phyloP scores from a whole-genome alignment of 2,888 invertebrate species.

The Cataglyphis cursor region DNA sequence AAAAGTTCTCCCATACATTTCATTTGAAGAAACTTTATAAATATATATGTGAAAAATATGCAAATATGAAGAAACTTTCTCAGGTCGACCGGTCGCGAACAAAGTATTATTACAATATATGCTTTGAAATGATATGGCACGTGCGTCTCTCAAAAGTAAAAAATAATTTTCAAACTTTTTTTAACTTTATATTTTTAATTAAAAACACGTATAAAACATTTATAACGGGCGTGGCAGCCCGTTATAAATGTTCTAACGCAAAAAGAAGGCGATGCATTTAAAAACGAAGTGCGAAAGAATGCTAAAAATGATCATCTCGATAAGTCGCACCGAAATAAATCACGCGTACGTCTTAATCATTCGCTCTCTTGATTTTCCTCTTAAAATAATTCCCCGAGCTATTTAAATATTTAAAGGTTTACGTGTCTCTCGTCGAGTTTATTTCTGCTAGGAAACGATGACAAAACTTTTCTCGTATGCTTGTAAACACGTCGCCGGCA shows the following conservation, averaged over 20 bases:
- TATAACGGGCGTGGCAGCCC: not conserved
- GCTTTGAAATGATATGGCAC: not conserved
- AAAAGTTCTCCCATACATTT: slow-evolving; percentile 15
- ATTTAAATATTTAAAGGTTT: slow-evolving; percentile 37
- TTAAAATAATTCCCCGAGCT: slow-evolving; percentile 24
- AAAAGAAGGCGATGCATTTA: not conserved
- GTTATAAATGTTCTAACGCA: not conserved
- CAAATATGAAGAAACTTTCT: slow-evolving; percentile 34
- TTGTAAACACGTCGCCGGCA: slow-evolving; percentile 43
- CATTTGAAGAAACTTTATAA: slow-evolving; percentile 24
- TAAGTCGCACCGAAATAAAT: slow-evolving; percentile 2
- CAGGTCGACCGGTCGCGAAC: not conserved
- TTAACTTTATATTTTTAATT: not conserved
- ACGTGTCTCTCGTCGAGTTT: slow-evolving; percentile 32
- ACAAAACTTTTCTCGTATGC: slow-evolving; percentile 51
- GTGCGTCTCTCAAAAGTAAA: not conserved
- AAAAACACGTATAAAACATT: not conserved
- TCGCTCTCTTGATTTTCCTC: not conserved
- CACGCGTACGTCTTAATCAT: slow-evolving; percentile 5
- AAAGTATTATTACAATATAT: not conserved
- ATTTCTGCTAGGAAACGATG: slow-evolving; percentile 45
- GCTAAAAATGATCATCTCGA: not conserved
- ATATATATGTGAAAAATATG: slow-evolving; percentile 2
- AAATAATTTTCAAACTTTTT: not conserved
- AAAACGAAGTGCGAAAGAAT: not conserved